Conservation (phyloP, 2,797 vertebrate genomes). For the Serranus cabrilla region DNA sequence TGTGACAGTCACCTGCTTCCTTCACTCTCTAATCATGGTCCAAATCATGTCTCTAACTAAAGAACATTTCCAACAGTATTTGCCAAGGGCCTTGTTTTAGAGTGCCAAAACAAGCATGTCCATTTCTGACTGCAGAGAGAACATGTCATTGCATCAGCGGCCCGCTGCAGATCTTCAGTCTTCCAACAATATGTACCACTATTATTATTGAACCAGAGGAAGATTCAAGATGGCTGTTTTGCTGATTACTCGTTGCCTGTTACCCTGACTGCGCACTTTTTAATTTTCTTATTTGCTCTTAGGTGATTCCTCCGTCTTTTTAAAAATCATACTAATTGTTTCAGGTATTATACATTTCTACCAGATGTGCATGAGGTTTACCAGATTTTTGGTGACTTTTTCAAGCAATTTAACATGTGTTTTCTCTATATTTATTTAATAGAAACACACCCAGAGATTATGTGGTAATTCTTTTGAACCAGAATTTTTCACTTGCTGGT, state of each 20-base stretch:
- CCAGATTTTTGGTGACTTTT: slow-evolving; percentile 37
- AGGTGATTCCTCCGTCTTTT: slow-evolving; percentile 38
- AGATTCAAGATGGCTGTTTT: slow-evolving; percentile 26
- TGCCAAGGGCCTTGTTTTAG: slow-evolving; percentile 59
- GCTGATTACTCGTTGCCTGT: slow-evolving; percentile 50
- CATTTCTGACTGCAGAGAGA: slow-evolving; percentile 37
- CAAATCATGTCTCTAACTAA: slow-evolving; percentile 35
- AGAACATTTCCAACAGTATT: slow-evolving; percentile 55
- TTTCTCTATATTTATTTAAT: slow-evolving; percentile 73
- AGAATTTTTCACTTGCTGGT: slow-evolving; percentile 32
- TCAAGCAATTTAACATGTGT: slow-evolving; percentile 27
- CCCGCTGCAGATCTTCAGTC: slow-evolving; percentile 44
- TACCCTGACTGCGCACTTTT: slow-evolving; percentile 74
- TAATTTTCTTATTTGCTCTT: slow-evolving; percentile 43
- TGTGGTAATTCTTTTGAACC: slow-evolving; percentile 35
- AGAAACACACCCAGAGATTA: slow-evolving; percentile 43
- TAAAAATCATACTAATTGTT: slow-evolving; percentile 56
- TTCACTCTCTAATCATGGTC: slow-evolving; percentile 34
- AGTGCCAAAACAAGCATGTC: slow-evolving; percentile 60
- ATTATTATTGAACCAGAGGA: slow-evolving; percentile 36
- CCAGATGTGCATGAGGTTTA: slow-evolving; percentile 52
- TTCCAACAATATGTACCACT: slow-evolving; percentile 49
- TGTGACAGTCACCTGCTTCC: slow-evolving; percentile 44
- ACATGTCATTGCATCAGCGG: slow-evolving; percentile 24
- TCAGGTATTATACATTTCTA: slow-evolving; percentile 59